Evolutionary conservation across 2,888 invertebrate genomes (phyloP).

Genomic region (Dasypogon diadema): DNA sequence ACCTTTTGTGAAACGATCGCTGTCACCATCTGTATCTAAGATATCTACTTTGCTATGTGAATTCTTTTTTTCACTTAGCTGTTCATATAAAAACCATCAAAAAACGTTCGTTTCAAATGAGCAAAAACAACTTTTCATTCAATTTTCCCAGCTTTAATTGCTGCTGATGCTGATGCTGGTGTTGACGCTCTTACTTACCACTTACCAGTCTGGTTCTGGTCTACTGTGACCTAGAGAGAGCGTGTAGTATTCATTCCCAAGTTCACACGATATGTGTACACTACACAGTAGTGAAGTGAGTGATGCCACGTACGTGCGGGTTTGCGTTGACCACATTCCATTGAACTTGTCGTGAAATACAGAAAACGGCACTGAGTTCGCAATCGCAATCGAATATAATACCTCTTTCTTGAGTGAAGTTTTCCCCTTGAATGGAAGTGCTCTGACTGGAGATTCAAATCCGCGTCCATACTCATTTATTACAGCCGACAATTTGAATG

Average conservation of each 20-base stretch:
- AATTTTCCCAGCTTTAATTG: no score
- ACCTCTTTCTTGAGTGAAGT: background rate
- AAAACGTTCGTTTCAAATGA: no score
- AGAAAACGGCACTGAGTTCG: background rate
- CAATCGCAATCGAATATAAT: background rate
- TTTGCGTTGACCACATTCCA: slow-evolving; percentile 8
- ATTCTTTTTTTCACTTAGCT: no score
- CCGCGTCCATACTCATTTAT: background rate
- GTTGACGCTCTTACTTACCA: background rate
- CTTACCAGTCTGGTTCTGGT: background rate
- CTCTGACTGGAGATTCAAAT: background rate
- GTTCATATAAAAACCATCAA: no score
- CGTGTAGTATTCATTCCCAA: background rate
- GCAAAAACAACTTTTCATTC: no score
- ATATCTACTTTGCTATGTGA: no score
- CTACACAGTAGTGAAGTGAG: background rate
- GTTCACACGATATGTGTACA: background rate
- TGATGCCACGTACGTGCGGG: background rate
- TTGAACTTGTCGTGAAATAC: slow-evolving; percentile 10
- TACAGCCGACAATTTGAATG: background rate
- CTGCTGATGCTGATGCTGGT: no score
- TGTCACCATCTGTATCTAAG: no score
- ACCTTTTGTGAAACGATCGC: no score
- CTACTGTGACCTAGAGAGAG: background rate
- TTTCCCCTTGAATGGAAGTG: background rate